Conservation (phyloP, 2,888 invertebrate species). For the Acrocyrtus sp. region DNA sequence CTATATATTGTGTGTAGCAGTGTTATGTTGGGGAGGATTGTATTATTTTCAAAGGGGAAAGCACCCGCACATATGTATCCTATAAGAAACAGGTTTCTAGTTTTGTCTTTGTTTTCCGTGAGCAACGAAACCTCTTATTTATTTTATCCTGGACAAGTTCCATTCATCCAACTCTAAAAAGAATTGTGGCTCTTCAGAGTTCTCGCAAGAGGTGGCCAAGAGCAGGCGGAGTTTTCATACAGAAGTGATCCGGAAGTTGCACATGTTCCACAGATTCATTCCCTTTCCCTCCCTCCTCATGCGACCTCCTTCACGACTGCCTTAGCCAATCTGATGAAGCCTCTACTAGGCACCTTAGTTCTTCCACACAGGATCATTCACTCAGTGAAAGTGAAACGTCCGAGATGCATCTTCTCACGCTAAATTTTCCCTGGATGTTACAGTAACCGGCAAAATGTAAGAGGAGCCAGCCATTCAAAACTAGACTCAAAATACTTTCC, state of each 20-base stretch:
- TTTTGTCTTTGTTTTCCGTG: no score
- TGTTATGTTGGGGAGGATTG: no score
- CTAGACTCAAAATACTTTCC: conserved; percentile 30
- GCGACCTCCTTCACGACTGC: conserved; percentile 14
- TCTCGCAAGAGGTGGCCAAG: conserved; percentile 1
- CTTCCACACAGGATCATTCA: neutral
- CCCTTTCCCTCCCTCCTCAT: conserved; percentile 52
- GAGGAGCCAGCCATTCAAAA: conserved; percentile 53
- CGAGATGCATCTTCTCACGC: conserved; percentile 1
- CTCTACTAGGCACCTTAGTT: no score
- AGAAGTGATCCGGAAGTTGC: conserved; percentile 32
- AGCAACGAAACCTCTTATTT: neutral
- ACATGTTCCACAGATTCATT: conserved; percentile 39
- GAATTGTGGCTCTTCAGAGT: no score
- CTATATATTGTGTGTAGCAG: no score
- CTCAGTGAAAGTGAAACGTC: conserved; percentile 7
- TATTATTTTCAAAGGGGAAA: no score
- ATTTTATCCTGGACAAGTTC: neutral
- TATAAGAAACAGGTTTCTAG: no score
- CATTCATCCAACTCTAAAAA: neutral
- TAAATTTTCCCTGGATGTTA: conserved; percentile 32
- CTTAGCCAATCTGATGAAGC: conserved; percentile 27
- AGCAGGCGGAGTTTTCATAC: conserved; percentile 31
- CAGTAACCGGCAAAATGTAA: neutral
- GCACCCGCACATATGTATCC: no score